Evolutionary conservation across 1,140 invertebrate species (phyloP).

Genomic region (Coenobita brevimanus): DNA sequence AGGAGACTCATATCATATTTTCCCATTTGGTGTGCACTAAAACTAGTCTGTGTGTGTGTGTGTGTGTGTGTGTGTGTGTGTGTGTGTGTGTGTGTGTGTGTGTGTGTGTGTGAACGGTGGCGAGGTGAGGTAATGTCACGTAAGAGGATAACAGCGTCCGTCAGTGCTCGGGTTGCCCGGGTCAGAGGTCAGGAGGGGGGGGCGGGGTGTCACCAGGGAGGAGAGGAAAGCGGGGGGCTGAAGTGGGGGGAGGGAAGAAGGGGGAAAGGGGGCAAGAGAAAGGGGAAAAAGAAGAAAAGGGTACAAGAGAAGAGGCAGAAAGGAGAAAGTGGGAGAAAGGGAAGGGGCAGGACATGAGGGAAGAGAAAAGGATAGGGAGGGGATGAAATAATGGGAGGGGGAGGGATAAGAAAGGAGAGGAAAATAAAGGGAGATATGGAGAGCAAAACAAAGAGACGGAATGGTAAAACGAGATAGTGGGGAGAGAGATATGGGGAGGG

Average conservation of each 20-base stretch:
- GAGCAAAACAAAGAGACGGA: too few species aligned
- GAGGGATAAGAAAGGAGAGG: background rate
- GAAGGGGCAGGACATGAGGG: background rate
- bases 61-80: too few species aligned
- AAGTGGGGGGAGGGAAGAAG: background rate
- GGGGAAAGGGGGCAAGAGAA: background rate
- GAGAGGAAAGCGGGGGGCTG: background rate
- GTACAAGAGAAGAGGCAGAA: background rate
- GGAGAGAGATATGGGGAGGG: too few species aligned
- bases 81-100: too few species aligned
- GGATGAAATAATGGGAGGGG: background rate
- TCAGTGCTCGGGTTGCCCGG: conserved; percentile 43
- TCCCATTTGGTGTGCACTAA: too few species aligned
- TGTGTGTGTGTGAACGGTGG: too few species aligned
- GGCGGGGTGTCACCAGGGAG: background rate
- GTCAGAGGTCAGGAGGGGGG: conserved; percentile 18
- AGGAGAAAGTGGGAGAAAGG: background rate
- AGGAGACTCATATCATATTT: too few species aligned
- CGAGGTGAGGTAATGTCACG: background rate
- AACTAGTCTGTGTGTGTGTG: too few species aligned
- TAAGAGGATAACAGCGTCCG: conserved; percentile 43
- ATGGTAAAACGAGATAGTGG: too few species aligned
- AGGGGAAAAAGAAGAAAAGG: background rate
- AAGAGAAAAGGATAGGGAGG: background rate
- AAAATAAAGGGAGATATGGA: background rate